These are phyloP conservation scores for Helicoverpa armigera DNA, from an alignment of 1,140 invertebrate species.

Conservation along the genomic window DNA sequence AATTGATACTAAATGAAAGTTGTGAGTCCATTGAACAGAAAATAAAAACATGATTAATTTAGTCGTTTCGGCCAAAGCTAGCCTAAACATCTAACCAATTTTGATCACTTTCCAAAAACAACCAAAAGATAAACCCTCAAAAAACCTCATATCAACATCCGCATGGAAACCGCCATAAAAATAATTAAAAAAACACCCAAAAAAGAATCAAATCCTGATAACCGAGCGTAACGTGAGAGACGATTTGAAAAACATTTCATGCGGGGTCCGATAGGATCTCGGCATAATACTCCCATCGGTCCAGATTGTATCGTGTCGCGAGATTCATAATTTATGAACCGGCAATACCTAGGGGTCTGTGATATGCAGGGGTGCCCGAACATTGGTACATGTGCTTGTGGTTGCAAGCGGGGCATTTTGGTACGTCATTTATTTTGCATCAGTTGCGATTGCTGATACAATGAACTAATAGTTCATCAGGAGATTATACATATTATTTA, in stretches of 20 bases:
- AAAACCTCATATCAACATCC: neutral
- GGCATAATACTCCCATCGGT: constrained; percentile 79
- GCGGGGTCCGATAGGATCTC: constrained; percentile 62
- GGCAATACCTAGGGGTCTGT: constrained; percentile 68
- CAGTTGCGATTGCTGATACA: no score
- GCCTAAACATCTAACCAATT: no score
- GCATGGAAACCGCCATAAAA: neutral
- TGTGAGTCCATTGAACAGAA: no score
- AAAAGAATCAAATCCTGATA: constrained; percentile 18
- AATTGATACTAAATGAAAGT: neutral
- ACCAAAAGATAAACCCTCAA: neutral
- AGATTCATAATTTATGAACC: constrained; percentile 80
- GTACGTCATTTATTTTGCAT: no score
- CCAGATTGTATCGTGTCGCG: constrained; percentile 77
- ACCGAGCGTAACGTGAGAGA: constrained; percentile 23
- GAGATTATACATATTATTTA: no score
- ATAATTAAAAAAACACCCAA: constrained; percentile 13
- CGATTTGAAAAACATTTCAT: constrained; percentile 67
- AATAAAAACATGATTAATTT: no score
- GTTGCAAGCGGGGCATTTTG: no score
- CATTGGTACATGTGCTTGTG: no score
- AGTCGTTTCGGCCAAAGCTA: no score
- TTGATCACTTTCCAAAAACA: no score
- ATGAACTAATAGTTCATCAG: no score
- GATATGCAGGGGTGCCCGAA: constrained; percentile 11